Conservation (phyloP, 2,888 invertebrate genomes). For the Plusia festucae region DNA sequence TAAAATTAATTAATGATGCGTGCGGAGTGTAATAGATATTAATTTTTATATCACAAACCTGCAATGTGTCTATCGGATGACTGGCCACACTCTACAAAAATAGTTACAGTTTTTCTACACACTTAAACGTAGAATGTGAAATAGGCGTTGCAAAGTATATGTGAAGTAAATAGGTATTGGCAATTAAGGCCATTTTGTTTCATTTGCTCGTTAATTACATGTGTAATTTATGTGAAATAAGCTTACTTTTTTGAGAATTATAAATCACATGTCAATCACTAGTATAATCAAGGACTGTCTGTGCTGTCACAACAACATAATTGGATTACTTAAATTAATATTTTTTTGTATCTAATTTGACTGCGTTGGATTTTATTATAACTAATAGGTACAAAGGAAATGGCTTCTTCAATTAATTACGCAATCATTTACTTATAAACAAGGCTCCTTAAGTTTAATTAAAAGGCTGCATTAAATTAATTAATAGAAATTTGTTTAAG, state of each 20-base stretch:
- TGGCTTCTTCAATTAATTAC: too few relatives aligned
- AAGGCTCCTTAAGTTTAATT: too few relatives aligned
- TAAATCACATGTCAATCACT: neutral
- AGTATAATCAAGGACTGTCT: neutral
- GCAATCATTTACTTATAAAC: too few relatives aligned
- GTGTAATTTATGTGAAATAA: neutral
- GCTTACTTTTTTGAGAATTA: neutral
- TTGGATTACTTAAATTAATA: neutral
- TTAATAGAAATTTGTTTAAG: too few relatives aligned
- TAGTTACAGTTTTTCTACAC: constrained; percentile 14
- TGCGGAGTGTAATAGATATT: constrained; percentile 12
- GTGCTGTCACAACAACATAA: constrained; percentile 10
- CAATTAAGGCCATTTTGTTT: neutral
- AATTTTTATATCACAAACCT: constrained; percentile 8
- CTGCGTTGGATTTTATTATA: too few relatives aligned
- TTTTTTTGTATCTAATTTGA: too few relatives aligned
- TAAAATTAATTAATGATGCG: neutral
- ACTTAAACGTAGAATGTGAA: too few relatives aligned
- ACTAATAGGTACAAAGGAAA: too few relatives aligned
- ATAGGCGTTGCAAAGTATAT: too few relatives aligned
- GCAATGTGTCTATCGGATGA: constrained; percentile 15
- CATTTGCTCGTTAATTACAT: neutral
- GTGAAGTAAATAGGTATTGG: neutral
- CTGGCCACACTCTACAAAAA: constrained; percentile 11
- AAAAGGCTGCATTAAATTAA: too few relatives aligned